Evolutionary conservation across 1,140 invertebrate species (phyloP), one percentile per base, ranked within the genome.

Genomic region (Cyphomyrmex costatus): DNA sequence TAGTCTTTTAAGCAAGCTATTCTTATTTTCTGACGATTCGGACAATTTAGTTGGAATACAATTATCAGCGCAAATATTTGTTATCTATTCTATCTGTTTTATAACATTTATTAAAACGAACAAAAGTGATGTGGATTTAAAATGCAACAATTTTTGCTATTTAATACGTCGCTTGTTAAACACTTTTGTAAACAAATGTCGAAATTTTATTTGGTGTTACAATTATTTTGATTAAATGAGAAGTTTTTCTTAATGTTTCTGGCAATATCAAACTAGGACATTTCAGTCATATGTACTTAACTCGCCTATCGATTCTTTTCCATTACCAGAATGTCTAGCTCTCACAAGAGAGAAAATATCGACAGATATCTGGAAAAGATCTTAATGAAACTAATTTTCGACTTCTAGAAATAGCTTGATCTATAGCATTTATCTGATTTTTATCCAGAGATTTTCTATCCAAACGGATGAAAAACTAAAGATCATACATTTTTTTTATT

Each of bases 401-500:
- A 21, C 68, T 27, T 63, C 85, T 27, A 1, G 12, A 19, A 14
- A 12, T 63, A 2, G 86, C 33, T 7, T 56, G 6, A 6, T 24
- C 8, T 27, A n/a, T 33, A 4, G 42, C 61, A 42, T 49, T 86
- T n/a, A 66, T 68, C 0, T 85, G 14, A 0, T 71, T 86, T 12
- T 8, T 79, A 19, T 73, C 12, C 6, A 58, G 10, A 46, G 60
- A 56, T 92, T 91, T 24, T 92, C 90, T 0, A 42, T 10, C 3
- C 36, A 42, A 42, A 82, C 74, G 0, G 89, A 92, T 4, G 89
- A 91, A 24, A 87, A 86, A 36, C 85, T 90, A 12, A 73, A 87
- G 0, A 70, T 46, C n/a, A 66, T 89, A 8, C 65, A 8, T 85
- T 91, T 10, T 84, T 82, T 24, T 4, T 74, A 56, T 3, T 2